Evolutionary conservation across 1,140 invertebrate species (phyloP), one percentile per base, ranked within the genome.

Genomic region (Subanguina moxae): DNA sequence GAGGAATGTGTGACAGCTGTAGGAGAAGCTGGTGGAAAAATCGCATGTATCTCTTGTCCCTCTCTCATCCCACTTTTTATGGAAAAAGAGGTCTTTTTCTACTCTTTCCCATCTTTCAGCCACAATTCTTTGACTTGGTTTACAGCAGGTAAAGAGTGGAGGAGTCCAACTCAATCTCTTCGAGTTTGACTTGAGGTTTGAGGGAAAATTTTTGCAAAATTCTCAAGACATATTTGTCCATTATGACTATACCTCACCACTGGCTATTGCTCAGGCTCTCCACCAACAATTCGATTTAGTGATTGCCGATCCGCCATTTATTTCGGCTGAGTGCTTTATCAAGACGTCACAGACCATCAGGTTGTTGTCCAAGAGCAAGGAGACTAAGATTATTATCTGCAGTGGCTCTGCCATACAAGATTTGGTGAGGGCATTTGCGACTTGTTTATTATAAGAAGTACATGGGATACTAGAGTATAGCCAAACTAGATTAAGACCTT

Each of bases 281-380:
- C 71, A 84, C 17, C 70, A 80, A 19, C 82, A 83, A 25, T 96
- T 90, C 85, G 90, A 94, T 83, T 76, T 96, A 19, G 89, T 97
- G 1, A 86, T 96, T 63, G 91, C 89, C 0, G 93, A 97, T 86
- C 93, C 94, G 13, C 94, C 94, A 13, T 96, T 94, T 84, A 84
- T 97, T 7, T 90, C 91, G 0, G 89, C 92, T 74, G 93, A 96
- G 84, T 97, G 94, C 85, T 86, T 95, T 19, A 87, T 87, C 1
- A 94, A 94, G 85, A 89, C 88, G 27, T 87, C 90, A 0, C 67
- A 82, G 43, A 92, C 93, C 0, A 87, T 94, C 5, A 89, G 88
- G 72, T 88, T 87, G 74, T 79, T 96, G 52, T 82, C 88, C 0
- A 91, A 90, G 80, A 85, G 88, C 5, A 56, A 48, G 45, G 52